These are phyloP conservation scores for Cyphomyrus discorhynchus DNA, from an alignment of 2,113 vertebrate genomes.

Conservation along the genomic window DNA sequence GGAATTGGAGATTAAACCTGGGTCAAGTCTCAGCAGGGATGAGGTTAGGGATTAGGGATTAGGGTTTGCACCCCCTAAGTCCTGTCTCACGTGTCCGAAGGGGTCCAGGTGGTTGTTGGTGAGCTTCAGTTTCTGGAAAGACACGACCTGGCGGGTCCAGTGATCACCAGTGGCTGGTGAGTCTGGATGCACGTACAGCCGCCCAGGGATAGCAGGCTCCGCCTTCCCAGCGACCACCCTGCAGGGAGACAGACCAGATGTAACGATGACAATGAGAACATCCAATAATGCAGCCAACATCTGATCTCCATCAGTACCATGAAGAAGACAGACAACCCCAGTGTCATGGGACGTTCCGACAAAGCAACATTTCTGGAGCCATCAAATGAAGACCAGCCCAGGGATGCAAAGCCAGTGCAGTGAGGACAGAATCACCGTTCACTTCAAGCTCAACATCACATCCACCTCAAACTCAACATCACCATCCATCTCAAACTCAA, in stretches of 20 bases:
- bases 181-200: conserved; percentile 89
- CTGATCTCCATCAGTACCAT: not conserved
- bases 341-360: not conserved
- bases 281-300: not conserved
- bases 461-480: not conserved
- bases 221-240: conserved; percentile 97
- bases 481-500: not conserved
- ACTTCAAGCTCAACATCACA: not conserved
- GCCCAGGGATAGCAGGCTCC: conserved; percentile 86
- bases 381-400: not conserved
- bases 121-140: conserved; percentile 94
- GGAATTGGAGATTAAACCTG: conserved; percentile 24
- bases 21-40: not conserved
- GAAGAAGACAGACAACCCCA: not conserved
- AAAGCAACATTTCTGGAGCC: not conserved
- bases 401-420: not conserved
- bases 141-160: conserved; percentile 94
- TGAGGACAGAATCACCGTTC: not conserved
- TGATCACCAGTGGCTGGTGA: conserved; percentile 86
- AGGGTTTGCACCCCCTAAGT: not conserved
- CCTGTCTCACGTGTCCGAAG: conserved; percentile 86
- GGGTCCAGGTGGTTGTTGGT: conserved; percentile 97
- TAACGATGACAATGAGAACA: not conserved
- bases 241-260: not conserved
- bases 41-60: not conserved